phyloP scores from a whole-genome alignment of 2,888 invertebrate species.

The Therioaphis trifolii region DNA sequence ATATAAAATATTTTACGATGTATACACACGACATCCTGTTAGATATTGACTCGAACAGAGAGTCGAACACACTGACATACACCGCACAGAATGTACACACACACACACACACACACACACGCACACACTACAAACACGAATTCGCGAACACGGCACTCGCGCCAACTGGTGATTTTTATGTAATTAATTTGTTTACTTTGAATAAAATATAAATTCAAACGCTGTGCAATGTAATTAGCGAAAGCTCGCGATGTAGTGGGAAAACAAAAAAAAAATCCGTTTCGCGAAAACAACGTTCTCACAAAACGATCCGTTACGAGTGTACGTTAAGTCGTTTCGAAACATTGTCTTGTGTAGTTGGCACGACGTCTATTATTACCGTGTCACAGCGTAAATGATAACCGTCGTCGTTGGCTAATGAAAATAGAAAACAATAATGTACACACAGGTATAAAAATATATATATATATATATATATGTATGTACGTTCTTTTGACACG shows the following conservation, averaged over 20 bases:
- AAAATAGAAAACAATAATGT: conserved; percentile 18
- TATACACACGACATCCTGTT: too few relatives aligned
- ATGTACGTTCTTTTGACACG: neutral
- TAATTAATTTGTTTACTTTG: neutral
- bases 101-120: too few relatives aligned
- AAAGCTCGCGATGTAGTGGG: neutral
- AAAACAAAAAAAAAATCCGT: neutral
- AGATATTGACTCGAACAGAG: too few relatives aligned
- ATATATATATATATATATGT: neutral
- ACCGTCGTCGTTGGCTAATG: neutral
- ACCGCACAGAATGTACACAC: too few relatives aligned
- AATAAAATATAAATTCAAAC: neutral
- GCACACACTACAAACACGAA: too few relatives aligned
- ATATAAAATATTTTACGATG: too few relatives aligned
- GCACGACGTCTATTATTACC: neutral
- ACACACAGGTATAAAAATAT: neutral
- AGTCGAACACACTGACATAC: too few relatives aligned
- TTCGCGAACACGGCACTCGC: too few relatives aligned
- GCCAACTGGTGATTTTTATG: neutral
- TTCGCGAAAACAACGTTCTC: neutral
- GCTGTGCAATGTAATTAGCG: neutral
- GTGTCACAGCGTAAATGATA: neutral
- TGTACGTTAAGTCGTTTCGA: neutral
- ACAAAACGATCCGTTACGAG: neutral
- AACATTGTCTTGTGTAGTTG: neutral